These are phyloP conservation scores for Cheilosia pagana DNA, from an alignment of 2,888 invertebrate genomes.

Conservation along the genomic window DNA sequence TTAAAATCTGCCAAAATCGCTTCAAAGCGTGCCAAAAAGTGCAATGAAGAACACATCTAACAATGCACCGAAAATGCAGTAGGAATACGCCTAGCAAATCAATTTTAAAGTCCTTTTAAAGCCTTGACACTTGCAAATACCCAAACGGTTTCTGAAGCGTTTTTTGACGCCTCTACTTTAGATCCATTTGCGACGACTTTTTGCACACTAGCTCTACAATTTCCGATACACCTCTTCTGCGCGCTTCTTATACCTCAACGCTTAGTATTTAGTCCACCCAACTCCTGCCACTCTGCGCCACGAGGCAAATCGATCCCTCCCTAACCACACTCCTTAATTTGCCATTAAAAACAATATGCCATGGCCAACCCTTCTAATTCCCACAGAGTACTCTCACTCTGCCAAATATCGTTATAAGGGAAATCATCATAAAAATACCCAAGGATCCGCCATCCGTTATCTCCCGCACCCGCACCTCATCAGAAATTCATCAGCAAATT, in stretches of 20 bases:
- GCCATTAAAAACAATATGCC: constrained; percentile 58
- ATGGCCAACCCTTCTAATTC: constrained; percentile 25
- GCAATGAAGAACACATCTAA: no score
- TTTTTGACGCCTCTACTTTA: no score
- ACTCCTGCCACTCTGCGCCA: neutral
- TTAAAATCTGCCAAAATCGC: no score
- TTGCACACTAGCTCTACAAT: no score
- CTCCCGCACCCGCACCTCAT: constrained; percentile 30
- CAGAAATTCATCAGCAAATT: constrained; percentile 67
- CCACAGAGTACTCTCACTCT: constrained; percentile 24
- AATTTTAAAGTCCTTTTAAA: no score
- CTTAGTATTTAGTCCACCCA: no score
- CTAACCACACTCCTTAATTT: constrained; percentile 17
- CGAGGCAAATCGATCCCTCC: constrained; percentile 17
- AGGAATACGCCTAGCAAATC: no score
- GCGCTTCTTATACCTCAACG: neutral
- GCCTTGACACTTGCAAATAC: no score
- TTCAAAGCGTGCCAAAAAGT: no score
- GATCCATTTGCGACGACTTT: no score
- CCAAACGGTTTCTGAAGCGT: no score
- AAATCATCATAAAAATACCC: constrained; percentile 63
- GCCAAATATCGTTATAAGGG: constrained; percentile 54
- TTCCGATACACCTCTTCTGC: neutral
- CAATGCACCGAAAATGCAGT: no score
- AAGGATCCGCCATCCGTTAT: constrained; percentile 4